A percentile compares a stretch with the other conserved stretches of the same genome.
Evolutionary conservation across 2,888 invertebrate species (phyloP).

Genomic region (Abrostola tripartita): DNA sequence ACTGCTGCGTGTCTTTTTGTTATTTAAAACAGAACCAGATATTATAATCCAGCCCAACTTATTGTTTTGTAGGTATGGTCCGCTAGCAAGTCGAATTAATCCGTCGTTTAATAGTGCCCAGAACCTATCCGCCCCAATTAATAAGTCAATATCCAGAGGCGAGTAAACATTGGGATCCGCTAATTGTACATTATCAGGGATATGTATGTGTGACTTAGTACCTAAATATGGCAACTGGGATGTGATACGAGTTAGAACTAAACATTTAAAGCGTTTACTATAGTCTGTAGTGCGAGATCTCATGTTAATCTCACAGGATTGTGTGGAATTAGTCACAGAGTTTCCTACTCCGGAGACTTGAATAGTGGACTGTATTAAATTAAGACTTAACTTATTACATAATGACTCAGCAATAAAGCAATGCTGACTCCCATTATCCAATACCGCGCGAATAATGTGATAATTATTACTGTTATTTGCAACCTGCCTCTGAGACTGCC

Average conservation of each 20-base stretch:
- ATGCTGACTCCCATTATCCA: neutral
- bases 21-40: conserved; percentile 10
- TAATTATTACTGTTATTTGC: too few species aligned
- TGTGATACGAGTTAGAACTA: conserved; percentile 28
- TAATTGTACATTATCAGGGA: conserved; percentile 9
- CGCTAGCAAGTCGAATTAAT: conserved; percentile 9
- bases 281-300: conserved; percentile 16
- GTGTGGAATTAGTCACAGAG: conserved; percentile 29
- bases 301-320: conserved; percentile 37
- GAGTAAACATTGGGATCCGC: conserved; percentile 13
- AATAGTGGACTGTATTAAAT: conserved; percentile 49
- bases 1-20: too few species aligned
- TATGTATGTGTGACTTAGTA: neutral
- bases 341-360: conserved; percentile 40
- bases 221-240: neutral
- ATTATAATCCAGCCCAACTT: conserved; percentile 14
- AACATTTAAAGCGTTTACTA: conserved; percentile 27
- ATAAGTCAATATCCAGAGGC: neutral
- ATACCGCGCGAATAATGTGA: too few species aligned
- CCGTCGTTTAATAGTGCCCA: conserved; percentile 14
- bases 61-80: conserved; percentile 10
- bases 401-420: conserved; percentile 19
- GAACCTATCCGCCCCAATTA: conserved; percentile 10
- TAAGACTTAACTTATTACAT: conserved; percentile 31
- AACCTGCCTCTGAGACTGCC: too few species aligned